A percentile compares a stretch with the other conserved stretches of the same genome.
These are phyloP conservation scores for Opisthocomus hoazin DNA, from an alignment of 2,113 vertebrate species.

Conservation along the genomic window DNA sequence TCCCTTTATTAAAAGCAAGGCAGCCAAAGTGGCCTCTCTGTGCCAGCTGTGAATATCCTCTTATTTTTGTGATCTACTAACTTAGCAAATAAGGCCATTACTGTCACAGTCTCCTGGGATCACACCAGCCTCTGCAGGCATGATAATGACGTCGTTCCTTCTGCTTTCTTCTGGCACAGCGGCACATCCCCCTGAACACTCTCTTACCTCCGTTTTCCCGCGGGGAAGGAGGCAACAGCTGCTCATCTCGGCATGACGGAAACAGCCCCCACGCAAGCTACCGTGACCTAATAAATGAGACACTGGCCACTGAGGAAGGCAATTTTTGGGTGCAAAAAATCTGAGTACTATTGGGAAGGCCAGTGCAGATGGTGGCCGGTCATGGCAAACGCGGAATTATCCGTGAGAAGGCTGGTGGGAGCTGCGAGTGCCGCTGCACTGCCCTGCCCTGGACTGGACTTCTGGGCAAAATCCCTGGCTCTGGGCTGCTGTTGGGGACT, in stretches of 20 bases:
- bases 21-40: not conserved
- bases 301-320: not conserved
- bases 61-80: not conserved
- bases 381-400: not conserved
- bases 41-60: not conserved
- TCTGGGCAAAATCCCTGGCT: not conserved
- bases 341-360: not conserved
- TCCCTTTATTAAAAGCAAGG: not conserved
- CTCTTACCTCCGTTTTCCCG: not conserved
- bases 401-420: not conserved
- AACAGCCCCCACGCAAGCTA: not conserved
- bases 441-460: not conserved
- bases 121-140: not conserved
- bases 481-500: not conserved
- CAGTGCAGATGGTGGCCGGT: too few relatives aligned
- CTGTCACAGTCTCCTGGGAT: not conserved
- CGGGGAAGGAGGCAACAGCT: not conserved
- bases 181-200: not conserved
- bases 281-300: not conserved
- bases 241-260: fast-evolving
- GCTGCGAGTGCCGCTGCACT: fast-evolving
- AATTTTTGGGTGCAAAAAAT: not conserved
- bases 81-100: not conserved
- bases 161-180: not conserved
- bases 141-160: not conserved